phyloP scores from a whole-genome alignment of 64 coral and sea anemone species.

The Acropora yongei region DNA sequence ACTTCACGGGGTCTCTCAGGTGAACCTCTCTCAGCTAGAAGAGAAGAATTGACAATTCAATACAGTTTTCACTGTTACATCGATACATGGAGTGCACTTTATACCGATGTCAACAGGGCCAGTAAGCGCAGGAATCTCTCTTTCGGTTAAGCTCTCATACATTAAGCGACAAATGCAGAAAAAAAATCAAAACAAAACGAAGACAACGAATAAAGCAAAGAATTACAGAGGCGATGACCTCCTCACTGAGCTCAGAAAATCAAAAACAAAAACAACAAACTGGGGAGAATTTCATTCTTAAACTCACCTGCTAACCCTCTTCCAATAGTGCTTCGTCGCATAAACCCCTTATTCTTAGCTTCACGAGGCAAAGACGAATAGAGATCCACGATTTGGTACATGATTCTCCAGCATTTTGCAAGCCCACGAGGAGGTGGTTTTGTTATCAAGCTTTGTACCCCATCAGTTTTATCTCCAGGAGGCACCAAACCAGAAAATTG shows the following conservation, averaged over 20 bases:
- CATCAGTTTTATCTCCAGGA: constrained; percentile 1
- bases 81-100: too few relatives aligned
- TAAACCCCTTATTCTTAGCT: constrained; percentile 74
- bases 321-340: constrained; percentile 50
- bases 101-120: too few relatives aligned
- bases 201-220: background rate
- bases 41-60: background rate
- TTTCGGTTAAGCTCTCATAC: too few relatives aligned
- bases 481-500: background rate
- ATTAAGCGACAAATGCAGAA: too few relatives aligned
- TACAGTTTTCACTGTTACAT: too few relatives aligned
- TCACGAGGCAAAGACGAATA: constrained; percentile 91
- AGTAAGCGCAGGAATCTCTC: too few relatives aligned
- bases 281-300: background rate
- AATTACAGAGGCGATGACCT: background rate
- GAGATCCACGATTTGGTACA: constrained; percentile 95
- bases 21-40: constrained; percentile 27
- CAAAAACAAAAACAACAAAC: background rate
- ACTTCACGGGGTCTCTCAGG: constrained; percentile 74
- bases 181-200: too few relatives aligned
- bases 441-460: background rate
- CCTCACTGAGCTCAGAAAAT: background rate
- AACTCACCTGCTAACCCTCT: constrained; percentile 40
- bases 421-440: background rate
- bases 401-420: constrained; percentile 94